Evolutionary conservation across 2,113 vertebrate genomes (phyloP).

Genomic region (Grus americana): DNA sequence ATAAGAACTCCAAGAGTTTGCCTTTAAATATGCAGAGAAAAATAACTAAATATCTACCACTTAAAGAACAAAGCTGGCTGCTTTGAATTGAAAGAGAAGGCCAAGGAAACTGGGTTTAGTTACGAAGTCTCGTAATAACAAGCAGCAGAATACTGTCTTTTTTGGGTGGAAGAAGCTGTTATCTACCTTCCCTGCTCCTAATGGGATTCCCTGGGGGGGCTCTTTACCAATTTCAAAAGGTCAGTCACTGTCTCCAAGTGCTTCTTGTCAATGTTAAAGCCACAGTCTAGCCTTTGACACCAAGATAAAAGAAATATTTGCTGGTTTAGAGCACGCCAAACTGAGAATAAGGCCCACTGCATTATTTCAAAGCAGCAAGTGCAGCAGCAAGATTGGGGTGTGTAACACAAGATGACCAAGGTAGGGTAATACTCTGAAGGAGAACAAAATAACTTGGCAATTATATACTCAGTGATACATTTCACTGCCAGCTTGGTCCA

Average conservation of each 20-base stretch:
- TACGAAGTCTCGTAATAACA: not conserved
- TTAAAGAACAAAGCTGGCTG: not conserved
- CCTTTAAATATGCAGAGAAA: not conserved
- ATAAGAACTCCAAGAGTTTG: not conserved
- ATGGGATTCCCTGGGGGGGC: conserved; percentile 20
- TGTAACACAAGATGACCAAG: not conserved
- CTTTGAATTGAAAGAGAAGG: not conserved
- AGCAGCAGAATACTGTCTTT: not conserved
- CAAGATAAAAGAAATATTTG: not conserved
- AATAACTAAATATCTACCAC: not conserved
- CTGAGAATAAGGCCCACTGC: not conserved
- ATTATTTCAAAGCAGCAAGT: not conserved
- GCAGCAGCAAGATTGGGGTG: not conserved
- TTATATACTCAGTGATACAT: not conserved
- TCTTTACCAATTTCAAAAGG: conserved; percentile 42
- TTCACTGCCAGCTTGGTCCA: not conserved
- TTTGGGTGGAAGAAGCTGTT: not conserved
- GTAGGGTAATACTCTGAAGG: not conserved
- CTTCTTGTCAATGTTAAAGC: not conserved
- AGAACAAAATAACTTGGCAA: not conserved
- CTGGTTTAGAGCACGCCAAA: not conserved
- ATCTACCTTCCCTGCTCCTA: not conserved
- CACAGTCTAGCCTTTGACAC: conserved; percentile 5
- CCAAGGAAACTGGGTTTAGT: not conserved
- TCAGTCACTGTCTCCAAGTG: not conserved